Evolutionary conservation across 35 echinoderm and acorn worm species (phyloP), one percentile per base, ranked within the genome.

Genomic region (Ophioderma brevispina): DNA sequence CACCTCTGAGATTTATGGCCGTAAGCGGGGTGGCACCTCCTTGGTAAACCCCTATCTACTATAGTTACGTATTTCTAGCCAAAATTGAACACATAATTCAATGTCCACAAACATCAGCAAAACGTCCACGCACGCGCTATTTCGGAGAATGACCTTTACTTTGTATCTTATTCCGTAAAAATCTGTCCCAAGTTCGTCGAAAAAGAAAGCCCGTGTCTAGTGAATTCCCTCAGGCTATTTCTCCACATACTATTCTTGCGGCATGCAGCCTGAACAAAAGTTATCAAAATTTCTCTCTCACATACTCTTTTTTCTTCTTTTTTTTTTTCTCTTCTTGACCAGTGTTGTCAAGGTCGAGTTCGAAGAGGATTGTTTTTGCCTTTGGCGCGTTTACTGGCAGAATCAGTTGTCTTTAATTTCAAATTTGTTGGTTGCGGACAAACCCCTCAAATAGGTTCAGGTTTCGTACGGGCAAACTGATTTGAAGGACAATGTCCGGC

Each of bases 371-470:
- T 70, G 59, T 70, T 70, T 70, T 70, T 70, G 59, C 59, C 59
- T 30, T 13, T 30, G 59, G 59, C 6, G 5, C 2, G 3, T 70
- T 13, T 2, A 70, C 59, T 25, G 28, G 59, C 59, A 70, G 59
- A 70, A 70, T 70, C 59, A 70, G 59, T 70, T 70, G 59, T 70
- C 17, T 70, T 70, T 70, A 70, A 70, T 70, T 70, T 70, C 59
- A 70, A 30, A 70, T 25, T 70, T 70, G 15, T 25, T 70, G 59
- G 59, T 70, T 46, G 28, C n/a, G 59, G 59, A 70, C 28, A 70
- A 30, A 70, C 59, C 59, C 15, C 6, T 70, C 59, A 18, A 70
- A 30, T 21, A 70, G 59, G 17, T 70, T 70, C 59, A 30, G 59
- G 59, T 70, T 70, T 70, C 59, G 59, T 70, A 18, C n/a, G 2